A percentile compares a stretch with the other conserved stretches of the same genome.
These are phyloP conservation scores for Cheilosia soror DNA, from an alignment of 2,888 invertebrate species.

Conservation along the genomic window DNA sequence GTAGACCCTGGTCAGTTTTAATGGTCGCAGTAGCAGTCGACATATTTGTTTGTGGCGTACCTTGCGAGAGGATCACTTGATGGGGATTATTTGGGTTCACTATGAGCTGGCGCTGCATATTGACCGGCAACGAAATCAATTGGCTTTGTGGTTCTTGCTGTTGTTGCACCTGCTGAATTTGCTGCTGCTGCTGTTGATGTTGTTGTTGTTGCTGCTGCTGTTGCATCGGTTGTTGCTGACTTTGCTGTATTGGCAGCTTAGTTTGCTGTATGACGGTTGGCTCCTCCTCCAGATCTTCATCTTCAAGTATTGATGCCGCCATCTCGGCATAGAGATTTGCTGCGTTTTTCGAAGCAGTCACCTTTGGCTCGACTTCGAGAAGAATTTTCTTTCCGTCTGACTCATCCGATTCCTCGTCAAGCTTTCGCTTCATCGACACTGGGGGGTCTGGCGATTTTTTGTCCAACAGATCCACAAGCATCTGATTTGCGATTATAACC, in stretches of 20 bases:
- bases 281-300: conserved; percentile 87
- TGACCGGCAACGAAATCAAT: conserved; percentile 79
- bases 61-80: conserved; percentile 78
- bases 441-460: conserved; percentile 87
- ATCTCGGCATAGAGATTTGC: conserved; percentile 94
- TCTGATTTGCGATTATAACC: conserved; percentile 86
- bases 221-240: conserved; percentile 59
- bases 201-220: conserved; percentile 80
- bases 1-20: conserved; percentile 82
- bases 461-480: conserved; percentile 93
- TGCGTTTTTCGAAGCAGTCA: conserved; percentile 89
- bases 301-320: conserved; percentile 93
- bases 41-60: conserved; percentile 76
- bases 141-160: conserved; percentile 81
- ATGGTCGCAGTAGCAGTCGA: conserved; percentile 83
- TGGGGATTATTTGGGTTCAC: conserved; percentile 80
- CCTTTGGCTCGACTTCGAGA: conserved; percentile 76
- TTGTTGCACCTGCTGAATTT: conserved; percentile 70
- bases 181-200: conserved; percentile 78
- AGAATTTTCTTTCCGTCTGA: conserved; percentile 71
- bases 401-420: conserved; percentile 77
- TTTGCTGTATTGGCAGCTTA: conserved; percentile 25
- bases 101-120: conserved; percentile 81
- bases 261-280: conserved; percentile 77
- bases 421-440: conserved; percentile 79